phyloP scores from a whole-genome alignment of 2,113 vertebrate genomes.

The Nematolebias whitei region DNA sequence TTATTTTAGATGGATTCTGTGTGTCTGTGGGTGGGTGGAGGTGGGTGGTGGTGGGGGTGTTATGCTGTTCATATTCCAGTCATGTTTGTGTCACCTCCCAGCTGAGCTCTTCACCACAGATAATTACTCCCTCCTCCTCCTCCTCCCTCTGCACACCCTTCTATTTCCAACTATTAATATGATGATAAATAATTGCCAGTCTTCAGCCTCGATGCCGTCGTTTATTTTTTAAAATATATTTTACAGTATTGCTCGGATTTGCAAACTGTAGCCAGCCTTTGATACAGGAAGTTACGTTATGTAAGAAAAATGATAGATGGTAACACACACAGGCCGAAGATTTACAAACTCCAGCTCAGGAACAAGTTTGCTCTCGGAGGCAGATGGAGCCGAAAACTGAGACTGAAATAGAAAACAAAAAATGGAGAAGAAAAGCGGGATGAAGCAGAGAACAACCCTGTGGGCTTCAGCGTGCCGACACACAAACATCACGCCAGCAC shows the following conservation, averaged over 20 bases:
- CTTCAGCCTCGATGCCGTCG: constrained; percentile 8
- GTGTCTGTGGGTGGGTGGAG: constrained; percentile 6
- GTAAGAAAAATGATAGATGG: too few relatives aligned
- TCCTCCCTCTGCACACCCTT: constrained; percentile 19
- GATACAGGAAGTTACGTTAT: too few relatives aligned
- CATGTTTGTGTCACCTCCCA: constrained; percentile 57
- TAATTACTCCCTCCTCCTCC: constrained; percentile 12
- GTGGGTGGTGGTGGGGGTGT: background rate
- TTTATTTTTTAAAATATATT: too few relatives aligned
- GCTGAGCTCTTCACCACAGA: constrained; percentile 33
- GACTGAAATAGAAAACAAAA: constrained; percentile 47
- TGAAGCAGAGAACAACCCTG: constrained; percentile 46
- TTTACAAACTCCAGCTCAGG: too few relatives aligned
- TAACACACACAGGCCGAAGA: too few relatives aligned
- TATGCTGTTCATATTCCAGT: constrained; percentile 68
- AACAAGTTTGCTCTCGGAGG: too few relatives aligned
- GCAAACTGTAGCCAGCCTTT: constrained; percentile 1
- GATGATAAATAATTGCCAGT: constrained; percentile 41
- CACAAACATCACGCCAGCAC: constrained; percentile 13
- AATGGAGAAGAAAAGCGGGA: background rate
- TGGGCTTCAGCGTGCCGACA: constrained; percentile 30
- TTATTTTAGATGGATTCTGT: constrained; percentile 22
- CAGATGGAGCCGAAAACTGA: constrained; percentile 24
- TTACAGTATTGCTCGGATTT: background rate
- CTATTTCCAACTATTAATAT: constrained; percentile 43